These are phyloP conservation scores for Brachionus koreanus DNA, from an alignment of 1,140 invertebrate genomes.

Conservation along the genomic window DNA sequence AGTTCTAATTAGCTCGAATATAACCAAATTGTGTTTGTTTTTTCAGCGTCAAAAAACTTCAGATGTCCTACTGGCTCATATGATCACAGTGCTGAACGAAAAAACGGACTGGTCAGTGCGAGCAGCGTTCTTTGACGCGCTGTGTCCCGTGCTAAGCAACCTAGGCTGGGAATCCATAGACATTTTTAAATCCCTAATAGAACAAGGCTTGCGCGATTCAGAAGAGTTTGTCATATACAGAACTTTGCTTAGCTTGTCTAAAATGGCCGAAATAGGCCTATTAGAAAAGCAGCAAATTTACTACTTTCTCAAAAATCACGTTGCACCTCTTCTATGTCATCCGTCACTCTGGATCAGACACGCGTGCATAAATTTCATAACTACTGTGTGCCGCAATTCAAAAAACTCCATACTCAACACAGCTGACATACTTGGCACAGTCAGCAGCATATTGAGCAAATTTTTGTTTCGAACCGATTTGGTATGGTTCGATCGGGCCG, in stretches of 20 bases:
- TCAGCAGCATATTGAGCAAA: neutral
- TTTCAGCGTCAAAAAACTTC: conserved; percentile 93
- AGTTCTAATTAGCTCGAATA: conserved; percentile 61
- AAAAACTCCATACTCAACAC: conserved; percentile 61
- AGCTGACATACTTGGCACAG: conserved; percentile 12
- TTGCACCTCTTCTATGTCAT: conserved; percentile 76
- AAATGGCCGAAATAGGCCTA: conserved; percentile 78
- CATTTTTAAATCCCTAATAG: conserved; percentile 67
- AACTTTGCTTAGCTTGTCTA: conserved; percentile 77
- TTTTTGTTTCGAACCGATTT: neutral
- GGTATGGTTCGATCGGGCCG: neutral
- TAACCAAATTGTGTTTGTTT: conserved; percentile 84
- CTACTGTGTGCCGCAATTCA: conserved; percentile 67
- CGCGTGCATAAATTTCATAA: conserved; percentile 76
- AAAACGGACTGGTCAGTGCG: conserved; percentile 84
- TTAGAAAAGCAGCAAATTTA: conserved; percentile 74
- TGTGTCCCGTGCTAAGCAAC: conserved; percentile 85
- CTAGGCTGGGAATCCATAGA: conserved; percentile 86
- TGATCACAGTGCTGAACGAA: conserved; percentile 96
- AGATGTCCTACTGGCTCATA: conserved; percentile 87
- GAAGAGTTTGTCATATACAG: conserved; percentile 90
- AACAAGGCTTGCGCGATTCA: conserved; percentile 79
- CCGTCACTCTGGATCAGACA: conserved; percentile 70
- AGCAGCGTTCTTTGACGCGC: conserved; percentile 84
- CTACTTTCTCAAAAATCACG: conserved; percentile 76